Evolutionary conservation across 1,140 invertebrate genomes (phyloP).

Genomic region (Hylaeus anthracinus): DNA sequence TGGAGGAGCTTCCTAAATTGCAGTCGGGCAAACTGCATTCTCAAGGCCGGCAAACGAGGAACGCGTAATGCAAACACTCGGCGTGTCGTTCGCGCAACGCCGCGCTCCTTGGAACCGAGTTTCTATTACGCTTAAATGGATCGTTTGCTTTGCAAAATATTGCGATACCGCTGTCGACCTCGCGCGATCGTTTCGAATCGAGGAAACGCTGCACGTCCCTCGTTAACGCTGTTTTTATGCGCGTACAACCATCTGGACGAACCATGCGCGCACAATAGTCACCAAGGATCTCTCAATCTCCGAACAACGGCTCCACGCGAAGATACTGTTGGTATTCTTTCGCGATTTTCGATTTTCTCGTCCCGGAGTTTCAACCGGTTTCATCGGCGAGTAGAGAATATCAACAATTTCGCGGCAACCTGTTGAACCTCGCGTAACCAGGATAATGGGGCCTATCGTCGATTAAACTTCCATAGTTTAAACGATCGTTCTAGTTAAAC

Average conservation of each 20-base stretch:
- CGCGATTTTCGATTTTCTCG: no score
- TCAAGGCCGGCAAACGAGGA: constrained; percentile 34
- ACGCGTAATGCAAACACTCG: constrained; percentile 26
- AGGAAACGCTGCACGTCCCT: constrained; percentile 5
- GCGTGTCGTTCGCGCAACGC: neutral
- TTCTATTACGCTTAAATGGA: constrained; percentile 57
- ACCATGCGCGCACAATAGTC: neutral
- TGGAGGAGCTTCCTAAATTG: constrained; percentile 57
- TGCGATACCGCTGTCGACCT: constrained; percentile 32
- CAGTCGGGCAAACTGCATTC: neutral
- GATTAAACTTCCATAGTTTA: constrained; percentile 38
- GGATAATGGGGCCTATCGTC: constrained; percentile 27
- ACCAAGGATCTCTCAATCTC: neutral
- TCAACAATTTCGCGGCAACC: constrained; percentile 23
- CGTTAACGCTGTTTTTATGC: neutral
- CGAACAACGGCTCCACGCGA: no score
- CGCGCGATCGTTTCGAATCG: neutral
- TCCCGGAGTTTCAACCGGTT: neutral
- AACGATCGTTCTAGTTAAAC: constrained; percentile 10
- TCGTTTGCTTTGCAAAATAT: constrained; percentile 56
- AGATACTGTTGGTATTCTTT: no score
- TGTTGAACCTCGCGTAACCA: constrained; percentile 26
- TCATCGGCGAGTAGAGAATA: neutral
- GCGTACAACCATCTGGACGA: neutral
- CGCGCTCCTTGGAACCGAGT: constrained; percentile 25